Evolutionary conservation across 2,113 vertebrate genomes (phyloP), one percentile per base, ranked within the genome.

Genomic region (Morone saxatilis): DNA sequence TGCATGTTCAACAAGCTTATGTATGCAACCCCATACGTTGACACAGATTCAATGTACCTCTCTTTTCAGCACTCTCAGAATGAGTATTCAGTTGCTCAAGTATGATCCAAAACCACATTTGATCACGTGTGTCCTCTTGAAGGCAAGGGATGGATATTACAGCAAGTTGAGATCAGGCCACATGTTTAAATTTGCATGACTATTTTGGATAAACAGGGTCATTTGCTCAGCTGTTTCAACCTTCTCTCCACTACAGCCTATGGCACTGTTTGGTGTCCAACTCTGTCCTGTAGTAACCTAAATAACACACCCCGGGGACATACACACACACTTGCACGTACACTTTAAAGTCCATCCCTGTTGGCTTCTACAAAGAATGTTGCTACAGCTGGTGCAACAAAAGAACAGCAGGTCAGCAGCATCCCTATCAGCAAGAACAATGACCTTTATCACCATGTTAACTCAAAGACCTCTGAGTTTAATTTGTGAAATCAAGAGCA

Each of bases 351-450:
- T 65, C 38, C 48, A 20, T 59, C 40, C 79, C 71, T 0, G 31
- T 17, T 59, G 81, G 31, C 14, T 40, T 62, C 66, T 66, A 16
- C 67, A 71, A 86, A 63, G 83, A 61, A 19, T 93, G 88, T 92
- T 94, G 85, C 68, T 89, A 60, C 93, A 94, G 93, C 93, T 93
- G 93, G 41, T 2, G 47, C 2, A 65, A 73, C 68, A 56, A 67
- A 48, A 41, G n/a, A 80, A 62, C 88, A 88, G 86, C 85, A 84
- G 63, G 78, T 53, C 76, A 51, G 77, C 66, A 66, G 3, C 41
- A 60, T 51, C 63, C 80, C 60, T 66, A 45, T 71, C 51, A 74
- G 51, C 63, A 66, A 71, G 31, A 76, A 12, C 74, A 69, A 8
- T 31, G 75, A 87, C 82, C 83, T 74, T 84, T 25, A 78, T 66